phyloP scores from a whole-genome alignment of 1,140 invertebrate species.

The Camponotus vicinus region DNA sequence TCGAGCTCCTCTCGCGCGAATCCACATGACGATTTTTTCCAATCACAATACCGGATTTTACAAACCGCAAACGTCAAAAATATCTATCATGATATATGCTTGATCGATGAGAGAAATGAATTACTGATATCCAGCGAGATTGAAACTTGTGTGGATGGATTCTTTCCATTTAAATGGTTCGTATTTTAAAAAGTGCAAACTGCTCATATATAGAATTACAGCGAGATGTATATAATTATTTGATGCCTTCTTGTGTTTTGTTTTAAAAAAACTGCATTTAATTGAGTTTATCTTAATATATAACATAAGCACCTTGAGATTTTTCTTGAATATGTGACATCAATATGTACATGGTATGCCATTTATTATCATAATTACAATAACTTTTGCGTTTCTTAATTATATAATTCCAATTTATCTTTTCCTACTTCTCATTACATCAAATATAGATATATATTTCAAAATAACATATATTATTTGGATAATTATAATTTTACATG shows the following conservation, averaged over 20 bases:
- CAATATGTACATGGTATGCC: too few species aligned
- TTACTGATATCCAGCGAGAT: neutral
- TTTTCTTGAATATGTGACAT: too few species aligned
- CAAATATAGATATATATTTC: neutral
- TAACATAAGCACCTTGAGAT: too few species aligned
- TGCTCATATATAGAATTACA: neutral
- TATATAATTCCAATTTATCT: too few species aligned
- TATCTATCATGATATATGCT: neutral
- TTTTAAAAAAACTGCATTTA: neutral
- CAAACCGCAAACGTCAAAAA: neutral
- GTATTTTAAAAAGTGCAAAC: too few species aligned
- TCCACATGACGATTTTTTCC: constrained; percentile 16
- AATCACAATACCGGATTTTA: constrained; percentile 17
- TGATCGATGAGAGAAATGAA: neutral
- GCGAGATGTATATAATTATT: neutral
- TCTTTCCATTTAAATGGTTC: too few species aligned
- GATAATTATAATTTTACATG: neutral
- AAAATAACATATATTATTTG: neutral
- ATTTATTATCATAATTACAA: too few species aligned
- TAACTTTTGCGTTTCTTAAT: too few species aligned
- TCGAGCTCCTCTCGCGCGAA: constrained; percentile 42
- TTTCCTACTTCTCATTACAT: neutral
- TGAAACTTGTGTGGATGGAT: neutral
- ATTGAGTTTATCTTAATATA: too few species aligned
- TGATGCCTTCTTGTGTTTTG: neutral